Conservation (phyloP, 2,888 invertebrate species). For the Nasonia oneida region DNA sequence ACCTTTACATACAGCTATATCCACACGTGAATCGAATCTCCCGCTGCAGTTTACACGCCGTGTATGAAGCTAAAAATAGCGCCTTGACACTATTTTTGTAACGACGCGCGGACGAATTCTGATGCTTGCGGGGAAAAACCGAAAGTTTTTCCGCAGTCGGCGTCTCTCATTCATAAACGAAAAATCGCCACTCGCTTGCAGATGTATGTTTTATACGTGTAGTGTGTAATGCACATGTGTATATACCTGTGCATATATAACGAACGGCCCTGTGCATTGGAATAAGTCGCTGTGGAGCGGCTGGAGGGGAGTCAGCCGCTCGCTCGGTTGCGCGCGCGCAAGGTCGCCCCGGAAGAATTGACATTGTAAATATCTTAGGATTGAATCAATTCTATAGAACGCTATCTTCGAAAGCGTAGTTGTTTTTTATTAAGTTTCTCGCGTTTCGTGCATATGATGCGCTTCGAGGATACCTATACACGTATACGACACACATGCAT, state of each 20-base stretch:
- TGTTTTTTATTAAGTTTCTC: neutral
- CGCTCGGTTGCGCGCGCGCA: neutral
- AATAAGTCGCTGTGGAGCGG: neutral
- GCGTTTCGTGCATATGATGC: neutral
- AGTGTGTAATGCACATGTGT: neutral
- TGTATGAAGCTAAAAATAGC: neutral
- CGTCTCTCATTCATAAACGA: neutral
- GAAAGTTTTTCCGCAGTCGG: neutral
- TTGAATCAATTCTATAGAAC: neutral
- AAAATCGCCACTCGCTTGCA: neutral
- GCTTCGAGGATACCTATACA: neutral
- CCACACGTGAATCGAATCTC: no score
- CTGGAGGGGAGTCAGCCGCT: neutral
- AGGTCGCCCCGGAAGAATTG: neutral
- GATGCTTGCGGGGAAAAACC: neutral
- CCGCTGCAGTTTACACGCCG: neutral
- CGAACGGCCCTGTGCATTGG: neutral
- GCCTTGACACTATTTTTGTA: neutral
- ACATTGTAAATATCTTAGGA: neutral
- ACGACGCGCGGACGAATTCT: neutral
- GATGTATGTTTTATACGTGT: neutral
- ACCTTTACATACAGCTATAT: no score
- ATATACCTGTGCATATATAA: neutral
- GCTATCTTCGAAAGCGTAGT: neutral
- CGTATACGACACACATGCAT: neutral